Evolutionary conservation across 2,888 invertebrate species (phyloP), one percentile per base, ranked within the genome.

Genomic region (Trachelus troglodyta): DNA sequence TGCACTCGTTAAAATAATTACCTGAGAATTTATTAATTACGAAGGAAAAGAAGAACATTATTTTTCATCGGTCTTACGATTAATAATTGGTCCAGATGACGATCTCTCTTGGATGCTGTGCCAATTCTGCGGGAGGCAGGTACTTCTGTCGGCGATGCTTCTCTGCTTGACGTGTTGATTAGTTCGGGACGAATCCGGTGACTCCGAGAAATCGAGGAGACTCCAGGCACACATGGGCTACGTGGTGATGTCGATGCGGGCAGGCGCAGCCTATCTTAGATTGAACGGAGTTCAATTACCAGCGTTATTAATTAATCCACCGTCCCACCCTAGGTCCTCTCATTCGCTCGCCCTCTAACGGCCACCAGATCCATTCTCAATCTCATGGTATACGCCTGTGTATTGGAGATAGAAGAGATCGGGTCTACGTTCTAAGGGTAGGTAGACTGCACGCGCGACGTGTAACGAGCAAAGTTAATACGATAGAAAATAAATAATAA

Each of bases 221-320:
- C 69, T 30, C 69, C 31, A 33, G 69, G 69, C 30, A 69, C 69
- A 33, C 69, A 2, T 69, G 75, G 78, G 40, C 78, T 30, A 69
- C 69, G 69, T 15, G 69, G 15, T 30, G n/a, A 15, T 11, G 69
- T 30, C 33, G 69, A 33, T 30, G 15, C 30, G 30, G 33, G 30
- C 31, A 56, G 40, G 79, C 80, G 79, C 79, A 77, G 82, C 86
- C 88, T 89, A 89, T 89, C 89, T 89, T 87, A 88, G 88, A 89
- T 89, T 87, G 89, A 89, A 88, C 85, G 86, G 86, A 86, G 89
- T 89, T 87, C 89, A 89, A 90, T 90, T 90, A 90, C 89, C 84
- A 85, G 82, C 87, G 88, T 89, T 90, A 89, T 89, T 90, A 90
- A 90, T 89, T 90, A 89, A 89, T 88, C 88, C 85, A 86, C 85